A percentile compares a stretch with the other conserved stretches of the same genome.
Conservation (phyloP, 2,888 invertebrate genomes). For the Cartodere bifasciata region DNA sequence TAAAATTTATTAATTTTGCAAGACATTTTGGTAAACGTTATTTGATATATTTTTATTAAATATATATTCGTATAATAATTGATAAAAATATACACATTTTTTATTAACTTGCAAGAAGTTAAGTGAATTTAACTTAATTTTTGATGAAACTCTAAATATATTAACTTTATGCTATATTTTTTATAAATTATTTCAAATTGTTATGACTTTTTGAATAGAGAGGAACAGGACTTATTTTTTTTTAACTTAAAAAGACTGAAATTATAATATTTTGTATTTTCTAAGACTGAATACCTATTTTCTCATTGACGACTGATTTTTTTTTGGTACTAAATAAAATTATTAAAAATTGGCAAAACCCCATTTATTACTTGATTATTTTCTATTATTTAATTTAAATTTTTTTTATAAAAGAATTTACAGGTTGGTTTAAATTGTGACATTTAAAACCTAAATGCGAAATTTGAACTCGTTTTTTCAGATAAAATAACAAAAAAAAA, state of each 20-base stretch:
- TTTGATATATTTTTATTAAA: background rate
- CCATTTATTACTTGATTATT: conserved; percentile 14
- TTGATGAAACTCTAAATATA: conserved; percentile 3
- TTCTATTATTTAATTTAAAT: conserved; percentile 3
- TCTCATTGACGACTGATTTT: conserved; percentile 42
- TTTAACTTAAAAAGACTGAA: conserved; percentile 22
- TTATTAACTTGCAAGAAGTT: too few species aligned
- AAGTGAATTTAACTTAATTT: too few species aligned
- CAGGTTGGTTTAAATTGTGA: too few species aligned
- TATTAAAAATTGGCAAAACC: conserved; percentile 36
- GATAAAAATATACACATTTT: too few species aligned
- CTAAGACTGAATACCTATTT: conserved; percentile 31
- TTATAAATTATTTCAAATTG: conserved; percentile 20
- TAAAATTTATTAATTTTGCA: background rate
- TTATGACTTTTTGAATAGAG: too few species aligned
- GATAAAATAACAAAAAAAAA: too few species aligned
- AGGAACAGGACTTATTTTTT: conserved; percentile 29
- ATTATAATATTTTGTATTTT: conserved; percentile 26
- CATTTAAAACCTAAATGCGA: too few species aligned
- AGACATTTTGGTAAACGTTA: conserved; percentile 1
- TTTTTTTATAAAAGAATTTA: too few species aligned
- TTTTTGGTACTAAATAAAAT: conserved; percentile 13
- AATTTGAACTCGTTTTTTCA: too few species aligned
- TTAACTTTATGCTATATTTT: conserved; percentile 14
- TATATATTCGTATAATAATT: too few species aligned